Base-by-base conservation (phyloP, 2,888 invertebrate genomes). In the Alsophila aescularia region DNA sequence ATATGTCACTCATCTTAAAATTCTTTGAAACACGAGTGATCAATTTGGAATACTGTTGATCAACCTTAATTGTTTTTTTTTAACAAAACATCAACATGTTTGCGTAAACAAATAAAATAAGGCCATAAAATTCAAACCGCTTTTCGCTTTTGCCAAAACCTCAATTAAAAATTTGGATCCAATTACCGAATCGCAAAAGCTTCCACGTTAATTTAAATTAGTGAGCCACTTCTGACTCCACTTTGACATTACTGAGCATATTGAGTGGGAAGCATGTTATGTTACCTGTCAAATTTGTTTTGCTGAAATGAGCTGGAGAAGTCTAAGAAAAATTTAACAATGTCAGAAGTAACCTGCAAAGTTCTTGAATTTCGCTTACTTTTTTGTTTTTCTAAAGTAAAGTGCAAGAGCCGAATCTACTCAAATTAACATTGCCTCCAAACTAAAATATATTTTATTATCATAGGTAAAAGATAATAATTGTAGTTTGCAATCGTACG, bases 171-270 rank as follows among this genome's bases (percentile, higher is more conserved):
- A 47, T 57, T 37, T 53, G 43, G 60, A 36, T 40, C 63, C 52
- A 60, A 63, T 60, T 56, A 49, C 48, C 9, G 39, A 53, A 52
- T 47, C 34, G 35, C 42, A 51, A 60, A 40, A 53, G 42, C 48
- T 37, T 61, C 52, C 43, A 41, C 52, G 50, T 55, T 50, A 63
- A 60, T 61, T 58, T 42, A 61, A 52, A 53, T 53, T 56, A 41
- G 10, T 29, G 16, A n/a, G n/a, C n/a, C n/a, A n/a, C n/a, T n/a
- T n/a, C n/a, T n/a, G n/a, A n/a, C n/a, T 35, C 15, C 55, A 54
- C 49, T 49, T 58, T 41, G 50, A 48, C 44, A 21, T 56, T 56
- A 39, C 32, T 35, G 42, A 41, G 35, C 48, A 31, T 50, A 36
- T 34, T 39, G 24, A 21, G 34, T n/a, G 12, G 2, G 44, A 24